These are phyloP conservation scores for Lithophane ornitopus DNA, from an alignment of 2,888 invertebrate species.

Conservation along the genomic window DNA sequence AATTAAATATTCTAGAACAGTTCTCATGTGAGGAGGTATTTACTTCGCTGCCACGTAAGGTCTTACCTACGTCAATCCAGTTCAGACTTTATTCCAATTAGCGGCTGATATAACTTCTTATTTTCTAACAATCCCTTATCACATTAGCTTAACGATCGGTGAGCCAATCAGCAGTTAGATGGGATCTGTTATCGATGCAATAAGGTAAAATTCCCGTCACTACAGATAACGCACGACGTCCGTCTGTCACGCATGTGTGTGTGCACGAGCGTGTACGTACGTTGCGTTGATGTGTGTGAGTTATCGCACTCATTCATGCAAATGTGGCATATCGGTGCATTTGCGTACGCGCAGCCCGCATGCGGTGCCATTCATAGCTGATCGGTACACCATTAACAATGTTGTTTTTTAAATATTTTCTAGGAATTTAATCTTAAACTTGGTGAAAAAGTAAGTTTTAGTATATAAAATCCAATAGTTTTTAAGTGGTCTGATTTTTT, in stretches of 20 bases:
- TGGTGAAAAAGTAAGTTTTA: neutral
- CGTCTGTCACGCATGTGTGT: conserved; percentile 33
- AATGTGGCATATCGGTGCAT: conserved; percentile 53
- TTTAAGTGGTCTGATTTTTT: neutral
- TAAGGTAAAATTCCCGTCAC: conserved; percentile 70
- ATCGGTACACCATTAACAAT: conserved; percentile 53
- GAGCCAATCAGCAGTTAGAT: conserved; percentile 49
- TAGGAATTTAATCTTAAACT: neutral
- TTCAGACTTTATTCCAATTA: conserved; percentile 35
- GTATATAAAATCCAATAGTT: neutral
- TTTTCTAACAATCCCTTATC: conserved; percentile 24
- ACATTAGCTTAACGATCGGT: conserved; percentile 25
- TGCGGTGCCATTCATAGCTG: conserved; percentile 69
- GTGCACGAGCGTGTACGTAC: conserved; percentile 28
- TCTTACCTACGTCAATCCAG: conserved; percentile 22
- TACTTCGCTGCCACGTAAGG: conserved; percentile 7
- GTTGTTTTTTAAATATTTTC: neutral
- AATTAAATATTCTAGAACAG: conserved; percentile 37
- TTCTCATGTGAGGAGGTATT: neutral
- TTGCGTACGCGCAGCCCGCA: conserved; percentile 61
- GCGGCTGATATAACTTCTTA: conserved; percentile 23
- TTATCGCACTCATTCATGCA: conserved; percentile 73
- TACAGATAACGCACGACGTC: conserved; percentile 54
- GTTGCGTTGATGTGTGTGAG: conserved; percentile 52
- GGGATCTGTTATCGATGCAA: conserved; percentile 56